These are phyloP conservation scores for Geopemphigus sp. DNA, from an alignment of 1,140 invertebrate species.

Conservation along the genomic window DNA sequence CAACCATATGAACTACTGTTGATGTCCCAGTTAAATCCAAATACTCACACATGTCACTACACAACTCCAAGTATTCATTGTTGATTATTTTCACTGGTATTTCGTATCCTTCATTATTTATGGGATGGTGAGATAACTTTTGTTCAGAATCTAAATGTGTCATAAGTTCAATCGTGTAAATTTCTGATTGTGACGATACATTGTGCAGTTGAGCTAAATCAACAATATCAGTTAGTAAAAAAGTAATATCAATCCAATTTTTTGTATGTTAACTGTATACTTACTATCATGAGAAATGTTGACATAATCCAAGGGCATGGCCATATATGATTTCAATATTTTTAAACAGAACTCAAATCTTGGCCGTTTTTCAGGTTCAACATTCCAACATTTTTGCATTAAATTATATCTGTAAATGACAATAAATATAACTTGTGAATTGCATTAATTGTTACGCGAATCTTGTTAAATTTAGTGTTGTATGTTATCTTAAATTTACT, in stretches of 20 bases:
- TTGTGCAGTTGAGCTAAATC: conserved; percentile 30
- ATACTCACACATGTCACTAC: conserved; percentile 12
- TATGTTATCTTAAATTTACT: too few species aligned
- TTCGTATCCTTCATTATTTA: conserved; percentile 42
- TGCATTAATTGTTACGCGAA: too few species aligned
- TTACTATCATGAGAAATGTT: conserved; percentile 9
- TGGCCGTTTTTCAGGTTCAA: conserved; percentile 70
- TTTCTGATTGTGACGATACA: neutral
- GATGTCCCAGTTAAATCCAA: conserved; percentile 32
- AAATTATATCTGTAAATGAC: conserved; percentile 66
- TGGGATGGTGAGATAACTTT: neutral
- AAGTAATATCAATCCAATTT: too few species aligned
- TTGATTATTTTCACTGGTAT: conserved; percentile 3
- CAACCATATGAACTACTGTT: neutral
- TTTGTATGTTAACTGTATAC: too few species aligned
- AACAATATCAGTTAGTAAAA: too few species aligned
- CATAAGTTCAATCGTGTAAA: neutral
- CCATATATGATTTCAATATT: conserved; percentile 27
- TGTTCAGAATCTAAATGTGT: neutral
- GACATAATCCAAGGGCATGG: conserved; percentile 40
- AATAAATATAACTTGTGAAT: neutral
- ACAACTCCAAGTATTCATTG: conserved; percentile 27
- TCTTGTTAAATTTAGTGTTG: too few species aligned
- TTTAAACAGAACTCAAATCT: conserved; percentile 72
- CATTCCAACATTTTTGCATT: conserved; percentile 78